Evolutionary conservation across 1,140 invertebrate species (phyloP), one percentile per base, ranked within the genome.

Genomic region (Meloidogyne hapla): DNA sequence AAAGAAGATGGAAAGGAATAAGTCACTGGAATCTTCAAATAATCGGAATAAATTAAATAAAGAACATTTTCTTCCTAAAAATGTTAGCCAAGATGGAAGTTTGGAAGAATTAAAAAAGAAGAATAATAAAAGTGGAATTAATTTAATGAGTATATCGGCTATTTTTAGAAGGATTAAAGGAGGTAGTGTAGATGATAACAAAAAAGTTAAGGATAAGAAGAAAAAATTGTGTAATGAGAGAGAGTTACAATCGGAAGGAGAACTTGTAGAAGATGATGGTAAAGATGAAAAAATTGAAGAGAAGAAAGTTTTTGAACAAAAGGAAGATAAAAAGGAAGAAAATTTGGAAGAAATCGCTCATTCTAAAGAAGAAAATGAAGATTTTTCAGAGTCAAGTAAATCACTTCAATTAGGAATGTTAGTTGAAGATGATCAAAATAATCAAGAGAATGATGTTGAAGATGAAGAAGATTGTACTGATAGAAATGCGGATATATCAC

Each of bases 81-180:
- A 63, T 23, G 67, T 71, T n/a, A 66, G 40, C 23, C 69, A 42
- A 42, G 70, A 45, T 74, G 71, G 71, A 63, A 9, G 13, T 63
- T 68, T 62, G n/a, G 28, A 67, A 71, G 40, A 42, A 74, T 21
- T 42, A n/a, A 28, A 45, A 45, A 42, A 63, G 71, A 23, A 74
- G 40, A 74, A 45, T 56, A n/a, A 63, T 25, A 61, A 69, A 38
- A n/a, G 69, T 70, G 15, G 69, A 70, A 70, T 56, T 56, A 56
- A 56, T 56, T 56, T 56, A 56, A 56, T 56, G 48, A 56, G 48
- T 56, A 56, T 56, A n/a, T 56, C 48, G 4, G 18, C 48, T n/a
- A 56, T 56, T 56, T 56, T 56, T 56, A 33, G 15, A 5, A 66
- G 18, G 15, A 40, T 62, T 48, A 56, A 38, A 62, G 33, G 56